phyloP scores from a whole-genome alignment of 1,140 invertebrate genomes.

The Argopecten irradians region DNA sequence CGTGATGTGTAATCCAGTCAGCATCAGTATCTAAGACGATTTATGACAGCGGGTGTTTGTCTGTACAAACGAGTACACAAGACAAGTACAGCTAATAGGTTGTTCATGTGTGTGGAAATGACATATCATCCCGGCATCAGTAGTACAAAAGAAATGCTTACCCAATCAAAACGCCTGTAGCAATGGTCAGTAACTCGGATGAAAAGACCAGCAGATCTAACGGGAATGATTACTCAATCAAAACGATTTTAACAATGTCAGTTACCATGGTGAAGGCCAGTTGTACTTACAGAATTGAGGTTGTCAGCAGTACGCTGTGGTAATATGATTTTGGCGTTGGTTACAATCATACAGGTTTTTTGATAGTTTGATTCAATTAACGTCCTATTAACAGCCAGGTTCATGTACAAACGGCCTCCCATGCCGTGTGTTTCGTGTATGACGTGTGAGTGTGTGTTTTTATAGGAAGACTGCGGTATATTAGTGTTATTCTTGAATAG shows the following conservation, averaged over 20 bases:
- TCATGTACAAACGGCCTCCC: no score
- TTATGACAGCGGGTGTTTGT: background rate
- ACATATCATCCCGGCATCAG: background rate
- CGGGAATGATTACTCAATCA: constrained; percentile 3
- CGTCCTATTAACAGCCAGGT: no score
- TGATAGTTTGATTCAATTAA: no score
- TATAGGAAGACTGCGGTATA: no score
- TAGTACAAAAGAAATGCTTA: background rate
- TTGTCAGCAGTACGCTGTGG: no score
- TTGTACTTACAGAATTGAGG: no score
- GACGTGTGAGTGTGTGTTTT: no score
- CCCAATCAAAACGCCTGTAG: background rate
- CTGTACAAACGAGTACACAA: background rate
- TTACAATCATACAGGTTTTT: no score
- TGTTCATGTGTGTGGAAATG: constrained; percentile 8
- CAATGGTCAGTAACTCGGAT: background rate
- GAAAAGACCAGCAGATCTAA: background rate
- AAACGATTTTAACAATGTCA: background rate
- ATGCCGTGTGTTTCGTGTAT: no score
- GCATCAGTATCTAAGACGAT: background rate
- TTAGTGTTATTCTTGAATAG: no score
- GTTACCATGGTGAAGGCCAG: background rate
- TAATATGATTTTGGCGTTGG: no score
- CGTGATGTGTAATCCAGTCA: background rate
- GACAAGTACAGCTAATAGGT: background rate